Base-by-base conservation (phyloP, 2,888 invertebrate species). In the Thymelicus acteon region DNA sequence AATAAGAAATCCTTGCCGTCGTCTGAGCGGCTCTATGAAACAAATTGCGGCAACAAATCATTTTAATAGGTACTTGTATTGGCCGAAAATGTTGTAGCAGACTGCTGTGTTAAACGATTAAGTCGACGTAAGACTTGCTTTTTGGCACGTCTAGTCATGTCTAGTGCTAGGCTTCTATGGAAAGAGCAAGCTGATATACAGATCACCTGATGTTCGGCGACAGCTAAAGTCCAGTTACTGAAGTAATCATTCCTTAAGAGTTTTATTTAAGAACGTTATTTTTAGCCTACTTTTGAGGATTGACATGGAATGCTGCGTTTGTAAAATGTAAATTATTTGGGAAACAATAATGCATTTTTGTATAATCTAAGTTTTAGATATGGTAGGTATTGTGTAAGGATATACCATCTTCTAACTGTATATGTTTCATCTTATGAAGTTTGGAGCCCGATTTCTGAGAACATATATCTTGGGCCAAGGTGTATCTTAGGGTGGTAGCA, bases 401-500 rank as follows among this genome's bases (percentile, higher is more conserved):
- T 31, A 12, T 1, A 12, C 12, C 8, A 44, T 12, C 12, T 44
- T 44, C 44, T 44, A 12, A 10, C 10, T 10, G 44, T 44, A 44
- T 44, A 15, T 19, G 7, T 3, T 19, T 54, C 64, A 19, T 39
- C 40, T 54, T 54, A 31, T 40, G 24, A 67, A 67, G 61, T 44
- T 61, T 7, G 52, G 40, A 62, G 13, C 12, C n/a, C 4, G 44
- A 8, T 78, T 78, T 79, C 79, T 76, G 19, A 31, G 47, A 67
- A 62, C 77, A 77, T 78, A 79, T 80, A 81, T 78, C 79, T 77
- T 78, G 60, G 54, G 24, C 54, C 54, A 19, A 10, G n/a, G 68
- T 74, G 72, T 79, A 79, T 79, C 79, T 75, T 61, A 68, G 68
- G 68, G 61, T 44, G 52, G 61, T 58, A 47, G 58, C 54, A 58